A percentile compares a stretch with the other conserved stretches of the same genome.
These are phyloP conservation scores for Tragelaphus buxtoni DNA, from an alignment of 2,113 vertebrate genomes.

Conservation along the genomic window DNA sequence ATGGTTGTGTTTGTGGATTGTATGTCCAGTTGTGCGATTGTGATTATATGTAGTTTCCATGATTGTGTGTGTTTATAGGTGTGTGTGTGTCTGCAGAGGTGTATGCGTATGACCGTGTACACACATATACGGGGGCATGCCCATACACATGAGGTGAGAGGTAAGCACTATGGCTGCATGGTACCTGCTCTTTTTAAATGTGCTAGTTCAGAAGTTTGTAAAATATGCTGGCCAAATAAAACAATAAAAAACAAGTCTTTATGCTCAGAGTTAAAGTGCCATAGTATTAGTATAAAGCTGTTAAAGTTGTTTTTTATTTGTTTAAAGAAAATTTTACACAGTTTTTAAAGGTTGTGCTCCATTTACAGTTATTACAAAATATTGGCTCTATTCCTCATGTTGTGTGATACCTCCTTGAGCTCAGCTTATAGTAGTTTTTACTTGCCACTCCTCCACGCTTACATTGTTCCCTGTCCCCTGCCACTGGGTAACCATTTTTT, in stretches of 20 bases:
- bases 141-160: neutral
- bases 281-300: neutral
- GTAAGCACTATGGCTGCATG: neutral
- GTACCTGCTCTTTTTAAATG: neutral
- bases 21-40: neutral
- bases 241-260: neutral
- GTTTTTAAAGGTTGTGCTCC: neutral
- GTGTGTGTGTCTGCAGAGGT: neutral
- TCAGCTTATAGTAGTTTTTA: neutral
- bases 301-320: neutral
- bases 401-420: neutral
- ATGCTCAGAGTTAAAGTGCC: neutral
- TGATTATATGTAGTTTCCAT: neutral
- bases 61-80: neutral
- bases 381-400: neutral
- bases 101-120: neutral
- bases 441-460: neutral
- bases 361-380: neutral
- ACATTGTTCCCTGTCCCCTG: neutral
- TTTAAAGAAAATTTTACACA: neutral
- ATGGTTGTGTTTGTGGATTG: neutral
- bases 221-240: neutral
- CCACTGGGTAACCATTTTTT: neutral
- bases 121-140: accelerated
- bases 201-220: neutral